A percentile compares a stretch with the other conserved stretches of the same genome.
These are phyloP conservation scores for Anthoscopus minutus DNA, from an alignment of 2,113 vertebrate species.

Conservation along the genomic window DNA sequence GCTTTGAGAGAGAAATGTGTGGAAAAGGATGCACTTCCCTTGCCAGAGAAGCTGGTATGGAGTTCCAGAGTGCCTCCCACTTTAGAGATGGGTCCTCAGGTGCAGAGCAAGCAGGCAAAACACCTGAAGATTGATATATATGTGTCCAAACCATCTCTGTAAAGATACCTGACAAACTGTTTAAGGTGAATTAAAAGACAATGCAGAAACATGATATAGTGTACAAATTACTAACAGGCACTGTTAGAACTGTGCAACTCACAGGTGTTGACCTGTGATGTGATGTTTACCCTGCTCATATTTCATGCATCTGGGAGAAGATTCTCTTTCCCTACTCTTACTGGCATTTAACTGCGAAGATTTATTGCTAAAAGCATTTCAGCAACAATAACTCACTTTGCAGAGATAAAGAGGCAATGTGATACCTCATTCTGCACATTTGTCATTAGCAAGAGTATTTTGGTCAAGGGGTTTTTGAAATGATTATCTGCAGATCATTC, in stretches of 20 bases:
- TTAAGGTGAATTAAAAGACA: neutral
- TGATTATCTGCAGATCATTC: neutral
- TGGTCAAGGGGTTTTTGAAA: neutral
- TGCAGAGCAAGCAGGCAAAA: neutral
- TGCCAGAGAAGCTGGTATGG: neutral
- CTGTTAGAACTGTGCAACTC: neutral
- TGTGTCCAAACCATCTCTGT: neutral
- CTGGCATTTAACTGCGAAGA: neutral
- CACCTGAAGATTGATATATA: neutral
- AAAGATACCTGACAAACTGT: neutral
- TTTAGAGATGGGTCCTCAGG: neutral
- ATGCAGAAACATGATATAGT: neutral
- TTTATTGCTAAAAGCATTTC: neutral
- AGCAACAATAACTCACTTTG: neutral
- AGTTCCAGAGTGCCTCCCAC: neutral
- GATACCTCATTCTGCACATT: neutral
- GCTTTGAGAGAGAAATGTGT: neutral
- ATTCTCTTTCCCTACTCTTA: neutral
- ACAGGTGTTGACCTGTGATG: neutral
- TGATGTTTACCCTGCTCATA: neutral
- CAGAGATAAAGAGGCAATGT: neutral
- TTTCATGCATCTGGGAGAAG: neutral
- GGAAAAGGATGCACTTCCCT: neutral
- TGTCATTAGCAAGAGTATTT: neutral
- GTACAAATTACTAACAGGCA: neutral